Conservation (phyloP, 2,888 invertebrate species). For the Platycheirus albimanus region DNA sequence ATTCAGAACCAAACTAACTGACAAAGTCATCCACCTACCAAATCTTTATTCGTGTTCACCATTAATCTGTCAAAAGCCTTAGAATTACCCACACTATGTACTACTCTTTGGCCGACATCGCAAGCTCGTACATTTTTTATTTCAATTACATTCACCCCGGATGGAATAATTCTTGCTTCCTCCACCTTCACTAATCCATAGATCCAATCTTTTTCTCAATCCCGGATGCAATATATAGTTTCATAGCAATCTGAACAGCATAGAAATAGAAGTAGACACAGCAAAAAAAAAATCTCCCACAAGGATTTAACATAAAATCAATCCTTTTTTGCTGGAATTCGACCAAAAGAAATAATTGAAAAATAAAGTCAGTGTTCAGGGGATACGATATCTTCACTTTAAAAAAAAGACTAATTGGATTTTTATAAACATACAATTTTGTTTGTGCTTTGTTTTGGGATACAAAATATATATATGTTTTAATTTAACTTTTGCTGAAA, state of each 20-base stretch:
- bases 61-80: slow-evolving; percentile 40
- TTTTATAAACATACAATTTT: no score
- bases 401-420: no score
- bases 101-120: slow-evolving; percentile 7
- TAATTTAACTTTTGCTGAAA: no score
- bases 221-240: slow-evolving; percentile 19
- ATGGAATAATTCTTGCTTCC: background rate
- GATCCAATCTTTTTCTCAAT: slow-evolving; percentile 31
- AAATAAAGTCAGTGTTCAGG: no score
- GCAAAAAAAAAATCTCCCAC: slow-evolving; percentile 15
- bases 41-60: slow-evolving; percentile 35
- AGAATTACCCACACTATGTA: slow-evolving; percentile 11
- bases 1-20: slow-evolving; percentile 26
- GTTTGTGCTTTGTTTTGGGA: no score
- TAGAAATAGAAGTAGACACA: slow-evolving; percentile 5
- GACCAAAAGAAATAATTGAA: no score
- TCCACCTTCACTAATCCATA: slow-evolving; percentile 17
- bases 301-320: slow-evolving; percentile 28
- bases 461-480: no score
- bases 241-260: slow-evolving; percentile 5
- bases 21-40: slow-evolving; percentile 32
- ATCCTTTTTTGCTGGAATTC: slow-evolving; percentile 1
- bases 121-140: slow-evolving; percentile 38
- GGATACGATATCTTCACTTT: no score
- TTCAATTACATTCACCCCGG: slow-evolving; percentile 35